These are phyloP conservation scores for Fregata magnificens DNA, from an alignment of 2,113 vertebrate genomes.

Conservation along the genomic window DNA sequence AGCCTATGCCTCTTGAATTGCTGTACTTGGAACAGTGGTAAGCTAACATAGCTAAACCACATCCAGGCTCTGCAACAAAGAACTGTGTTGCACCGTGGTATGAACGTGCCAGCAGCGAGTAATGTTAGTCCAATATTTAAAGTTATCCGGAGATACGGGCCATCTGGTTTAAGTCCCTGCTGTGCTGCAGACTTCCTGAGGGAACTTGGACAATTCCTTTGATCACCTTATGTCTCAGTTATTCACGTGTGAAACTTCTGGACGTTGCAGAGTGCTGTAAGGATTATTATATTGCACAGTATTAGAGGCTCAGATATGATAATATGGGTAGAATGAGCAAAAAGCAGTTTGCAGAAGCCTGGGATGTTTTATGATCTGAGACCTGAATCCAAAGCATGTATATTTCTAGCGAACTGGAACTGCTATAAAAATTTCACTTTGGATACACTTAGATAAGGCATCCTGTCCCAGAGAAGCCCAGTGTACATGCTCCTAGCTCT, in stretches of 20 bases:
- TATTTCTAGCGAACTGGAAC: not conserved
- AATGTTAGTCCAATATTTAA: not conserved
- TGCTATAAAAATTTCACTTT: not conserved
- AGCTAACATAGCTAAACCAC: not conserved
- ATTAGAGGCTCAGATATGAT: not conserved
- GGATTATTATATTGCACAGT: not conserved
- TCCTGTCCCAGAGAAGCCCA: not conserved
- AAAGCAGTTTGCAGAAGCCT: not conserved
- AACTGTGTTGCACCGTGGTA: not conserved
- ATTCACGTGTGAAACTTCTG: not conserved
- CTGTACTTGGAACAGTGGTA: not conserved
- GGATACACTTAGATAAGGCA: not conserved
- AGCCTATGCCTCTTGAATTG: not conserved
- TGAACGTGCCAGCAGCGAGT: not conserved
- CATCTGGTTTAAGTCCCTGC: slow-evolving; percentile 16
- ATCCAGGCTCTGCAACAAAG: not conserved
- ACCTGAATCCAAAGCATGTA: not conserved
- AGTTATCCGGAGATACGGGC: not conserved
- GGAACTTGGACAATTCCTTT: slow-evolving; percentile 3
- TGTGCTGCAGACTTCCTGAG: slow-evolving; percentile 12
- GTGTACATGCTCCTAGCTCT: not conserved
- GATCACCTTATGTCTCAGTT: slow-evolving; percentile 24
- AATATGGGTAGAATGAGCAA: not conserved
- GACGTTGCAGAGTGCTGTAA: not conserved
- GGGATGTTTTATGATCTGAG: not conserved